These are phyloP conservation scores for Cosmia pyralina DNA, from an alignment of 2,888 invertebrate genomes.

Conservation along the genomic window DNA sequence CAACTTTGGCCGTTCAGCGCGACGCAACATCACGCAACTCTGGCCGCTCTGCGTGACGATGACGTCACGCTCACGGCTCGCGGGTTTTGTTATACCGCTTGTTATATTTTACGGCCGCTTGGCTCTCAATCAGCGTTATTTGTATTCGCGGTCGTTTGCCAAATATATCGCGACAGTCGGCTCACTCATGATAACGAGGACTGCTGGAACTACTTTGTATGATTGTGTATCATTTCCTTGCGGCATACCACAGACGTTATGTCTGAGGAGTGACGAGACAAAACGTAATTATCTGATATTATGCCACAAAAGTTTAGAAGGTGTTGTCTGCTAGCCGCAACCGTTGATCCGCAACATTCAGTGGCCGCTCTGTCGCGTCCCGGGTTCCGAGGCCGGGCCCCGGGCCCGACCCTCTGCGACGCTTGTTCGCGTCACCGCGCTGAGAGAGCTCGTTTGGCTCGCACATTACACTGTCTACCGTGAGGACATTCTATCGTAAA, in stretches of 20 bases:
- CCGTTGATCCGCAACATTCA: not conserved
- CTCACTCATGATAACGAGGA: not conserved
- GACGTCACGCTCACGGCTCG: not conserved
- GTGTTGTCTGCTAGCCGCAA: not conserved
- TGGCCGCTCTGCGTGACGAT: too few relatives aligned
- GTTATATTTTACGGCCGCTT: constrained; percentile 43
- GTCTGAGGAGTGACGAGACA: not conserved
- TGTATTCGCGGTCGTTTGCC: constrained; percentile 59
- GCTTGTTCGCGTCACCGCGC: not conserved
- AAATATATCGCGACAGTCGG: constrained; percentile 28
- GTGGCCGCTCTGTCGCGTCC: not conserved
- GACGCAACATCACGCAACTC: too few relatives aligned
- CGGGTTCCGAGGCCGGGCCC: too few relatives aligned
- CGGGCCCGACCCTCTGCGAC: not conserved
- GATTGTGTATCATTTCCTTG: constrained; percentile 2
- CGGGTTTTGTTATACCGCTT: constrained; percentile 9
- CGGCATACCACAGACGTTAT: not conserved
- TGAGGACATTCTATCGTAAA: constrained; percentile 21
- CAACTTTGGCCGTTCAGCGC: too few relatives aligned
- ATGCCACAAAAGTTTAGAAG: not conserved
- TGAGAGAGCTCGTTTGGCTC: constrained; percentile 4
- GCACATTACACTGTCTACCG: constrained; percentile 15
- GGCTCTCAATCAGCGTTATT: constrained; percentile 58
- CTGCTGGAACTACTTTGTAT: not conserved
- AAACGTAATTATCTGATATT: not conserved